These are phyloP conservation scores for Rattus norvegicus DNA, from an alignment of 2,113 vertebrate species.

Conservation along the genomic window DNA sequence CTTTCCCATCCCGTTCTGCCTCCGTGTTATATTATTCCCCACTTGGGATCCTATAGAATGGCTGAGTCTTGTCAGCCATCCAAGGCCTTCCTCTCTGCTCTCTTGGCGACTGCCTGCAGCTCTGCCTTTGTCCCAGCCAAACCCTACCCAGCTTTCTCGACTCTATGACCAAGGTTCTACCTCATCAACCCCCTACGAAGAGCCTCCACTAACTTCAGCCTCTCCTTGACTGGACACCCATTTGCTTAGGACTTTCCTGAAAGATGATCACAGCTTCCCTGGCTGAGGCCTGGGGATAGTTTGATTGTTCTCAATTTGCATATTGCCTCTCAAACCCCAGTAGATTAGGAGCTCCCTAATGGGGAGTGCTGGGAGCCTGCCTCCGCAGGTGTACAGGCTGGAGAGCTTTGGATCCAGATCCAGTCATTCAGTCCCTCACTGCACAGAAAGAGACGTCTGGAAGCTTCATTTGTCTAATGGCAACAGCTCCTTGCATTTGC, in stretches of 20 bases:
- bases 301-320: neutral
- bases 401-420: slow-evolving; percentile 25
- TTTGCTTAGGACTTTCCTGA: slow-evolving; percentile 38
- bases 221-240: neutral
- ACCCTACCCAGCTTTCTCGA: neutral
- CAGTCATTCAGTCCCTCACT: neutral
- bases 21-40: neutral
- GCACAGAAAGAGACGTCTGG: slow-evolving; percentile 20
- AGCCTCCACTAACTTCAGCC: slow-evolving; percentile 8
- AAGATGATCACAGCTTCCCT: neutral
- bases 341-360: neutral
- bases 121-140: slow-evolving; percentile 8
- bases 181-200: neutral
- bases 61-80: neutral
- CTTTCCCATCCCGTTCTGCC: neutral
- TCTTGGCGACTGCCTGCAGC: slow-evolving; percentile 22
- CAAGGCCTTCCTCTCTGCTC: neutral
- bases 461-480: slow-evolving; percentile 79
- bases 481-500: slow-evolving; percentile 78
- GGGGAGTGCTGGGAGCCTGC: neutral
- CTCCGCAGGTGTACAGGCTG: neutral
- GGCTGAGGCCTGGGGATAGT: neutral
- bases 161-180: neutral
- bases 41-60: slow-evolving; percentile 4
- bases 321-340: neutral